A percentile compares a stretch with the other conserved stretches of the same genome.
These are phyloP conservation scores for Masnerella sp. DNA, from an alignment of 2,888 invertebrate species.

Conservation along the genomic window DNA sequence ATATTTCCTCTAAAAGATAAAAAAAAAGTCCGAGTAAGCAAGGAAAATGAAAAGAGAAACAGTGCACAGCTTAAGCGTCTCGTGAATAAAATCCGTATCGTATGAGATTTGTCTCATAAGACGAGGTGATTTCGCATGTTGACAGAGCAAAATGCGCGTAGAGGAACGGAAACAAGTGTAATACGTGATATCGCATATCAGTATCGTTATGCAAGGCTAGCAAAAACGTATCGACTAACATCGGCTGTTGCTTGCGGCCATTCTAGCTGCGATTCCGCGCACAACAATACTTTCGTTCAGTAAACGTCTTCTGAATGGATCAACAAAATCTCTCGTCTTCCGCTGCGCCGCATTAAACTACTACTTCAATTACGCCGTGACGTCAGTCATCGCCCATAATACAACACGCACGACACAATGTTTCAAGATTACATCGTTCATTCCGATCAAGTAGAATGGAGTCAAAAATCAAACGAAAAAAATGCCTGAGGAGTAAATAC, in stretches of 20 bases:
- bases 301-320: slow-evolving; percentile 38
- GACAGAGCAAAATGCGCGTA: slow-evolving; percentile 50
- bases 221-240: slow-evolving; percentile 74
- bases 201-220: slow-evolving; percentile 66
- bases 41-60: slow-evolving; percentile 24
- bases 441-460: too few species aligned
- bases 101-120: slow-evolving; percentile 35
- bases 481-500: too few species aligned
- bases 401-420: slow-evolving; percentile 15
- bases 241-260: slow-evolving; percentile 77
- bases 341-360: slow-evolving; percentile 40
- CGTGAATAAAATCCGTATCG: slow-evolving; percentile 30
- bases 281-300: slow-evolving; percentile 53
- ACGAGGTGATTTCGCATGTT: slow-evolving; percentile 41
- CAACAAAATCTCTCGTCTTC: slow-evolving; percentile 38
- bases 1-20: too few species aligned
- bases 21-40: too few species aligned
- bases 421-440: slow-evolving; percentile 13
- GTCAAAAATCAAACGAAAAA: slow-evolving; percentile 3
- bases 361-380: slow-evolving; percentile 11
- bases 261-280: slow-evolving; percentile 71
- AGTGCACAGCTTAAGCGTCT: slow-evolving; percentile 27
- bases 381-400: slow-evolving; percentile 9
- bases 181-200: slow-evolving; percentile 60
- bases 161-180: slow-evolving; percentile 50